Base-by-base conservation (phyloP, 2,888 invertebrate genomes). In the Mayetiola destructor region DNA sequence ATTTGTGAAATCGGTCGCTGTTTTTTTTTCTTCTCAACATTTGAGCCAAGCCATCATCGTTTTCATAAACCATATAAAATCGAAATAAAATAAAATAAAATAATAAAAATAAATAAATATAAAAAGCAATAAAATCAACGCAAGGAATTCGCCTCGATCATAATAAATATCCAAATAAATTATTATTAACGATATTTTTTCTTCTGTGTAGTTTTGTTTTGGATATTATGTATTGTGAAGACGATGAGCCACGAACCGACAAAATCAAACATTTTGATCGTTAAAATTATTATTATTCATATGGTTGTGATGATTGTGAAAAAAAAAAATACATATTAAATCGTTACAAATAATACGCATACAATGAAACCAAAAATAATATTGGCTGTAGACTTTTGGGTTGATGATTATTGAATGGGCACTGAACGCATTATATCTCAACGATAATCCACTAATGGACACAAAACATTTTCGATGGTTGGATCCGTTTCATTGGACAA, bases 101-200 rank as follows among this genome's bases (percentile, higher is more conserved):
- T 39, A 2, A 8, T 10, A 40, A 27, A 27, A 23, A 48, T 48
- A 14, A 23, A 48, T 27, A n/a, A 48, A 27, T 23, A 23, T 5
- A 27, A 48, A 48, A 48, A 48, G 27, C 27, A 48, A 27, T 27
- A 48, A 48, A 48, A 48, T 48, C 48, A 3, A 48, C 48, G 48
- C 23, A 48, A 16, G 27, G 27, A 23, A 16, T 48, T 48, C 27
- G 27, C 48, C n/a, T 48, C 27, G n/a, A 48, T 48, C 16, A 27
- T 48, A 48, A 48, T 48, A 48, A 48, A 48, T 48, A 27, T 48
- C 48, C 27, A 48, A 48, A 48, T 48, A 48, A 48, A 48, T n/a
- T n/a, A n/a, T 27, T 48, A 40, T 40, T 40, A 40, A 40, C 40
- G 40, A 40, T 40, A 8, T 21, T 20, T 21, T 40, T 21, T 36